A percentile compares a stretch with the other conserved stretches of the same genome.
Conservation (phyloP, 2,113 vertebrate species). For the Megaleporinus macrocephalus region DNA sequence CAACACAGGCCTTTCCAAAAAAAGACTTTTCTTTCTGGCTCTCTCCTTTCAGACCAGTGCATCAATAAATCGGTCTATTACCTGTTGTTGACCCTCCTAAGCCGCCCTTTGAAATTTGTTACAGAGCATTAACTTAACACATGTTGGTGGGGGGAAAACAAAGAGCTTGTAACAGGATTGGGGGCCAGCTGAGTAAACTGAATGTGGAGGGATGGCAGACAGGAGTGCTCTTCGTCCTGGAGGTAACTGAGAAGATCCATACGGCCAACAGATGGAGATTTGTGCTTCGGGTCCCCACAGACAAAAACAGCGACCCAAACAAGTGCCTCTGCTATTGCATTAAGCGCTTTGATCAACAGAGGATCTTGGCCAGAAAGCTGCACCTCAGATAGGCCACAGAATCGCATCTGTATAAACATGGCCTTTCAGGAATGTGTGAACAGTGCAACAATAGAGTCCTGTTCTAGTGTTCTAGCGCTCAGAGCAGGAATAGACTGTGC, state of each 20-base stretch:
- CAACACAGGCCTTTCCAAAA: background rate
- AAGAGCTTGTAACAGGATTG: slow-evolving; percentile 75
- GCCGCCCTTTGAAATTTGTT: slow-evolving; percentile 79
- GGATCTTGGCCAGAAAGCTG: slow-evolving; percentile 83
- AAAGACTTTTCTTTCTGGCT: background rate
- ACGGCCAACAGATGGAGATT: slow-evolving; percentile 93
- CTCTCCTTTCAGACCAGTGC: slow-evolving; percentile 56
- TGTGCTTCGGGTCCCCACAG: slow-evolving; percentile 82
- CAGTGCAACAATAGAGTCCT: slow-evolving; percentile 81
- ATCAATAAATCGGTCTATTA: slow-evolving; percentile 77
- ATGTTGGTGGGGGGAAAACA: slow-evolving; percentile 80
- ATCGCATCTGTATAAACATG: slow-evolving; percentile 98
- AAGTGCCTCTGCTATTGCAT: slow-evolving; percentile 86
- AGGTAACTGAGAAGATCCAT: slow-evolving; percentile 82
- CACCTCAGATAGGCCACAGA: slow-evolving; percentile 85
- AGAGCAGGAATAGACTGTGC: slow-evolving; percentile 22
- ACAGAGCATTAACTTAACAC: slow-evolving; percentile 82
- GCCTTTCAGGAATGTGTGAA: slow-evolving; percentile 84
- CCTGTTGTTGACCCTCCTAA: slow-evolving; percentile 76
- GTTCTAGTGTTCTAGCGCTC: slow-evolving; percentile 70
- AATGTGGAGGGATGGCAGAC: slow-evolving; percentile 63
- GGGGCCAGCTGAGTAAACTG: slow-evolving; percentile 81
- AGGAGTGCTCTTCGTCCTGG: slow-evolving; percentile 74
- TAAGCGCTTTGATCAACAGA: slow-evolving; percentile 93
- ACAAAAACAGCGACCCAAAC: slow-evolving; percentile 82